These are phyloP conservation scores for Ophiodon elongatus DNA, from an alignment of 2,113 vertebrate genomes.

Conservation along the genomic window DNA sequence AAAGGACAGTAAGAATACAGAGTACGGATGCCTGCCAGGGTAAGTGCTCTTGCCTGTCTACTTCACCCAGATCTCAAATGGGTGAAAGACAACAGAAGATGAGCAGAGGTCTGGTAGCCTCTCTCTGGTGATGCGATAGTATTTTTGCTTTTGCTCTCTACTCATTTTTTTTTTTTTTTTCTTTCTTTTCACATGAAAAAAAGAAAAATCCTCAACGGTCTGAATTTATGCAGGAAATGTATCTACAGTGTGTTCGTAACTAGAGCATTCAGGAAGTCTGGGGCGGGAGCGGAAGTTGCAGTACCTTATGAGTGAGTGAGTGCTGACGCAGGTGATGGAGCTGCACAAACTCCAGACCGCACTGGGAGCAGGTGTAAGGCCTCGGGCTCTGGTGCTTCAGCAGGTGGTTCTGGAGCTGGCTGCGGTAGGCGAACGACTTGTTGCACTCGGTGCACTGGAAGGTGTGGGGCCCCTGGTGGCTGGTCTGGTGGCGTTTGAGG, in stretches of 20 bases:
- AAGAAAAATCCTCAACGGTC: neutral
- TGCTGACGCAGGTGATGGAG: constrained; percentile 98
- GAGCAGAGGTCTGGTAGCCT: constrained; percentile 20
- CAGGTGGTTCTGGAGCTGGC: constrained; percentile 97
- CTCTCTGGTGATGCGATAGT: neutral
- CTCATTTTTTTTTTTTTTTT: neutral
- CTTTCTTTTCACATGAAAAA: too few species aligned
- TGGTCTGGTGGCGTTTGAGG: constrained; percentile 95
- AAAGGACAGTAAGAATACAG: neutral
- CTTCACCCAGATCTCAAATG: constrained; percentile 38
- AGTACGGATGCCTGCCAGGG: constrained; percentile 10
- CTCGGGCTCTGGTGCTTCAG: constrained; percentile 96
- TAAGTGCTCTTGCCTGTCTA: constrained; percentile 26
- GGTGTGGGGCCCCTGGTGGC: constrained; percentile 96
- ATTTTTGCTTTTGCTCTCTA: neutral
- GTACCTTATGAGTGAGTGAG: constrained; percentile 93
- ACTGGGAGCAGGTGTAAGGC: constrained; percentile 96
- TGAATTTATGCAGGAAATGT: constrained; percentile 4
- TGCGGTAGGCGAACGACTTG: constrained; percentile 97
- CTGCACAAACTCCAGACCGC: constrained; percentile 98
- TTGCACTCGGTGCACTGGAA: constrained; percentile 97
- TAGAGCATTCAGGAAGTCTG: neutral
- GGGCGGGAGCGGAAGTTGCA: constrained; percentile 1
- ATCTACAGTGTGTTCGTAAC: constrained; percentile 20
- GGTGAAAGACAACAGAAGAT: constrained; percentile 40